Evolutionary conservation across 2,797 vertebrate genomes (phyloP).

Genomic region (Dipus sagitta): DNA sequence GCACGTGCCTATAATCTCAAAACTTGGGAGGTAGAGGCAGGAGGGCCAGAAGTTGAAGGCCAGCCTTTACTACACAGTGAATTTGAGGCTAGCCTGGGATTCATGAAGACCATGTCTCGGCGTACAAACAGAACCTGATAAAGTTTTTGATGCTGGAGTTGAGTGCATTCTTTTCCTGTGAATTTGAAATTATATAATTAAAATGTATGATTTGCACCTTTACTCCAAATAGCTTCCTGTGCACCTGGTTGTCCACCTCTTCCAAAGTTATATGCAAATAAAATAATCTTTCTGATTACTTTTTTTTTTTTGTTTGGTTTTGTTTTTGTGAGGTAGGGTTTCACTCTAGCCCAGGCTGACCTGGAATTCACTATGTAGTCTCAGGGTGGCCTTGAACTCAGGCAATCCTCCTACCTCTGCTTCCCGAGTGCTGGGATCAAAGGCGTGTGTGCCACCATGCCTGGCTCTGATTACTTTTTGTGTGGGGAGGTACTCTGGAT

Average conservation of each 20-base stretch:
- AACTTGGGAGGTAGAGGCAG: too few species aligned
- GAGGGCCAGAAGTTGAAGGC: background rate
- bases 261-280: conserved; percentile 13
- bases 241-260: background rate
- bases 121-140: background rate
- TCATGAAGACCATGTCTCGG: background rate
- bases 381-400: too few species aligned
- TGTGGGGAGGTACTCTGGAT: too few species aligned
- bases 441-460: too few species aligned
- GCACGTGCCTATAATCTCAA: too few species aligned
- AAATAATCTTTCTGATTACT: conserved; percentile 24
- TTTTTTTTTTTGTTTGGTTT: too few species aligned
- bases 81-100: background rate
- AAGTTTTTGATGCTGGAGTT: background rate
- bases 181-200: conserved; percentile 48
- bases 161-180: background rate
- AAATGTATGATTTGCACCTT: conserved; percentile 22
- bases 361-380: too few species aligned
- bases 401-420: too few species aligned
- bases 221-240: conserved; percentile 25
- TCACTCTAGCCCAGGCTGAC: too few species aligned
- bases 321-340: too few species aligned
- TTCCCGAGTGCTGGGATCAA: too few species aligned
- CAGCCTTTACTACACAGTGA: background rate
- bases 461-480: background rate